A percentile compares a stretch with the other conserved stretches of the same genome.
Evolutionary conservation across 2,888 invertebrate genomes (phyloP).

Genomic region (Artemia sinica): DNA sequence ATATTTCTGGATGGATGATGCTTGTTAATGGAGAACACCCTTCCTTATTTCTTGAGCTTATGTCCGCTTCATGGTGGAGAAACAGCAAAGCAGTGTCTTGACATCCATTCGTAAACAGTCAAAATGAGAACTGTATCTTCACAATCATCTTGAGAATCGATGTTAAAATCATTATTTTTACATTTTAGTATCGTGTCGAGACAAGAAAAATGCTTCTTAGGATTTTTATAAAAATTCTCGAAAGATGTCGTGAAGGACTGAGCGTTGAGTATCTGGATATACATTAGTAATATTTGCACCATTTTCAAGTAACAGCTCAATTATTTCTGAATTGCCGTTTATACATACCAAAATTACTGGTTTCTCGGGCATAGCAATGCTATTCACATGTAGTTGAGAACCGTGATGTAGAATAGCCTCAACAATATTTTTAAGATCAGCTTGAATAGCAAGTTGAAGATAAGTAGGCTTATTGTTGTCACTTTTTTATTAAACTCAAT

Average conservation of each 20-base stretch:
- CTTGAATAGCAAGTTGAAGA: not conserved
- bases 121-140: slow-evolving; percentile 50
- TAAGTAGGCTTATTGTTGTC: not conserved
- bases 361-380: not conserved
- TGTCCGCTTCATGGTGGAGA: slow-evolving; percentile 50
- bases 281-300: not conserved
- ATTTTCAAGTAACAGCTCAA: not conserved
- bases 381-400: not conserved
- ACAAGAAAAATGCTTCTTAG: not conserved
- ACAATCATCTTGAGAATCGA: slow-evolving; percentile 36
- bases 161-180: not conserved
- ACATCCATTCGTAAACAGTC: slow-evolving; percentile 24
- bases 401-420: not conserved
- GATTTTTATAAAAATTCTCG: no score
- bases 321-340: not conserved
- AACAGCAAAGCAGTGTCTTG: slow-evolving; percentile 43
- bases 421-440: not conserved
- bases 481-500: not conserved
- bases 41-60: slow-evolving; percentile 45
- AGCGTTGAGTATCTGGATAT: not conserved
- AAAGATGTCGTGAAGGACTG: not conserved
- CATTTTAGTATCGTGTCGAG: not conserved
- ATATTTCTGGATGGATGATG: slow-evolving; percentile 45
- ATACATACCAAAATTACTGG: not conserved
- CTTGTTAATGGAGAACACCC: slow-evolving; percentile 51